A percentile compares a stretch with the other conserved stretches of the same genome.
phyloP scores from a whole-genome alignment of 1,140 invertebrate species.

The Trissolcus basalis region DNA sequence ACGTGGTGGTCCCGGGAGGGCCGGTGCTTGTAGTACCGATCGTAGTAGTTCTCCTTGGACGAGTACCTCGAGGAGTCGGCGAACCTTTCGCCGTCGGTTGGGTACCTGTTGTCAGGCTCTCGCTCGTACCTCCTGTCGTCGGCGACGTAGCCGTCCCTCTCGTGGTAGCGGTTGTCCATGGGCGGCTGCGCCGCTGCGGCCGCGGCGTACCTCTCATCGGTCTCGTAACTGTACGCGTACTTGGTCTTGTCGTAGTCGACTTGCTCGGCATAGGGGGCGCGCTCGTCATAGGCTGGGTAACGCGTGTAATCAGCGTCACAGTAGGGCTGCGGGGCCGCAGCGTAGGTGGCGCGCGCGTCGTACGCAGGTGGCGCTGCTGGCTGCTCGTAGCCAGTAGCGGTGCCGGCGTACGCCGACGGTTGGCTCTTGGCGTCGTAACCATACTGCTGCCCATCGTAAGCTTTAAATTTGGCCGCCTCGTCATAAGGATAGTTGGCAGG shows the following conservation, averaged over 20 bases:
- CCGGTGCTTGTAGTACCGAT: constrained; percentile 74
- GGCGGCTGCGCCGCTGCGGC: constrained; percentile 11
- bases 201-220: constrained; percentile 43
- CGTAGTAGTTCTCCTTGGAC: constrained; percentile 74
- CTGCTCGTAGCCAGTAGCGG: background rate
- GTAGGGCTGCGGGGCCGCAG: constrained; percentile 43
- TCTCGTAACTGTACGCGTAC: constrained; percentile 68
- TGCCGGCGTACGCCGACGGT: constrained; percentile 50
- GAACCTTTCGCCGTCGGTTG: background rate
- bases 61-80: constrained; percentile 64
- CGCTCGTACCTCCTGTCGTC: constrained; percentile 60
- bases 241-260: constrained; percentile 66
- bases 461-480: constrained; percentile 68
- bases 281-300: constrained; percentile 67
- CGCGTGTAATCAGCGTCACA: constrained; percentile 65
- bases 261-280: constrained; percentile 57
- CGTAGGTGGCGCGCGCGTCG: constrained; percentile 62
- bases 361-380: constrained; percentile 55
- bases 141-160: constrained; percentile 55
- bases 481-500: constrained; percentile 75
- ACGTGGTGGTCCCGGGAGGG: constrained; percentile 72
- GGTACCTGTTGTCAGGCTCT: constrained; percentile 29
- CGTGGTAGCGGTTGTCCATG: constrained; percentile 62
- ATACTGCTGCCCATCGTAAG: constrained; percentile 60
- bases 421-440: constrained; percentile 62